Conservation (phyloP, 2,888 invertebrate genomes). For the Platycheirus rosarum region DNA sequence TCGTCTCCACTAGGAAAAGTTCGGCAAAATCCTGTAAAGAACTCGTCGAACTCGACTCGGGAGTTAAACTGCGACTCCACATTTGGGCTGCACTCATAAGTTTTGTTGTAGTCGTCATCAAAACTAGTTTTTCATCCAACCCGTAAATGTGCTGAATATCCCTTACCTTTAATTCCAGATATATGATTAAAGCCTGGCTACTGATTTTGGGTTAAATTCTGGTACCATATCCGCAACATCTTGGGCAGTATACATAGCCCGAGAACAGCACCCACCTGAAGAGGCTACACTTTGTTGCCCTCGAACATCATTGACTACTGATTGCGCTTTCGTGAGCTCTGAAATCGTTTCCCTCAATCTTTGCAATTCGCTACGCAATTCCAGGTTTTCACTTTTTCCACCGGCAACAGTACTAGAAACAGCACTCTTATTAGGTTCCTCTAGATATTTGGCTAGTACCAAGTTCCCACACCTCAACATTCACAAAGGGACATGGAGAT, state of each 20-base stretch:
- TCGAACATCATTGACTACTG: not conserved
- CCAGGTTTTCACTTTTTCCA: not conserved
- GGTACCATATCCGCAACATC: conserved; percentile 21
- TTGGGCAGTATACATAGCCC: not conserved
- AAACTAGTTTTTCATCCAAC: conserved; percentile 18
- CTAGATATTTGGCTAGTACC: too few relatives aligned
- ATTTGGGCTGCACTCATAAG: conserved; percentile 10
- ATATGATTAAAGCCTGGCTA: not conserved
- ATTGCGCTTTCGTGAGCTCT: not conserved
- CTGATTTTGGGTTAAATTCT: not conserved
- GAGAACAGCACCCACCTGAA: not conserved
- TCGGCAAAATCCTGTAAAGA: conserved; percentile 22
- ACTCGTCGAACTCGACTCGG: not conserved
- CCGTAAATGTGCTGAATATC: conserved; percentile 18
- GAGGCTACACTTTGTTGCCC: not conserved
- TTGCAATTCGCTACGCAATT: conserved; percentile 8
- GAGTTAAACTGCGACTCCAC: conserved; percentile 8
- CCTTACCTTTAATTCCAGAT: conserved; percentile 16
- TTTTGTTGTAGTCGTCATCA: conserved; percentile 8
- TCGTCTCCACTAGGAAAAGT: conserved; percentile 17
- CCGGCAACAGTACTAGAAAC: not conserved
- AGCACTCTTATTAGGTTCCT: not conserved
- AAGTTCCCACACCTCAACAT: too few relatives aligned
- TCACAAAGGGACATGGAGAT: too few relatives aligned
- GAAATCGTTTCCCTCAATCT: not conserved